These are phyloP conservation scores for Synanceia verrucosa DNA, from an alignment of 2,797 vertebrate species.

Conservation along the genomic window DNA sequence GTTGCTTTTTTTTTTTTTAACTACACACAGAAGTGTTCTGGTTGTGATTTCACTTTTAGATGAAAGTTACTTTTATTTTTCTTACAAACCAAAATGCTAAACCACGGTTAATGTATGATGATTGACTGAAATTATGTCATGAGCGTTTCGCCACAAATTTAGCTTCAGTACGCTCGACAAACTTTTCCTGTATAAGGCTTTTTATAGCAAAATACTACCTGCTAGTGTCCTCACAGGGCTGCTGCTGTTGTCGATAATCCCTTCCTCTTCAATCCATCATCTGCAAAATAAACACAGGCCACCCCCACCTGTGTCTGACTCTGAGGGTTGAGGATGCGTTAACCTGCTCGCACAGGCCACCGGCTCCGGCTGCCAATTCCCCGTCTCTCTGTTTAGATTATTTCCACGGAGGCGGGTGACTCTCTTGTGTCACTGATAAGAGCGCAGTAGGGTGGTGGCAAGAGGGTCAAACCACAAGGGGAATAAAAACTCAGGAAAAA, in stretches of 20 bases:
- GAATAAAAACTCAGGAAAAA: slow-evolving; percentile 72
- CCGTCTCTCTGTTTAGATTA: slow-evolving; percentile 76
- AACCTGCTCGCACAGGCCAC: slow-evolving; percentile 72
- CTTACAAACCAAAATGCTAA: neutral
- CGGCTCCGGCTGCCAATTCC: slow-evolving; percentile 47
- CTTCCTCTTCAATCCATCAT: slow-evolving; percentile 67
- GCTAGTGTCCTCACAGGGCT: slow-evolving; percentile 35
- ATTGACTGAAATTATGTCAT: slow-evolving; percentile 1
- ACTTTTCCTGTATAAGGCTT: slow-evolving; percentile 8
- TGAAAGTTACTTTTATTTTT: neutral
- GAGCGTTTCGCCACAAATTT: neutral
- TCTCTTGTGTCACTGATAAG: slow-evolving; percentile 81
- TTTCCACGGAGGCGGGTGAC: slow-evolving; percentile 72
- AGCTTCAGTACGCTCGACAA: neutral
- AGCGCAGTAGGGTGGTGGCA: slow-evolving; percentile 70
- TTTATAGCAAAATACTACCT: slow-evolving; percentile 28
- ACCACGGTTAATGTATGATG: neutral
- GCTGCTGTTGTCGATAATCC: slow-evolving; percentile 55
- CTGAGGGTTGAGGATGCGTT: slow-evolving; percentile 69
- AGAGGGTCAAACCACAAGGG: slow-evolving; percentile 79
- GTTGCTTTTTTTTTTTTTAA: neutral
- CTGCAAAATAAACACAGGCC: slow-evolving; percentile 73
- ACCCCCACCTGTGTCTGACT: slow-evolving; percentile 69
- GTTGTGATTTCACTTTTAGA: neutral
- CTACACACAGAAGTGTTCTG: neutral